Evolutionary conservation across 2,888 invertebrate genomes (phyloP).

Genomic region (Calameuta filiformis): DNA sequence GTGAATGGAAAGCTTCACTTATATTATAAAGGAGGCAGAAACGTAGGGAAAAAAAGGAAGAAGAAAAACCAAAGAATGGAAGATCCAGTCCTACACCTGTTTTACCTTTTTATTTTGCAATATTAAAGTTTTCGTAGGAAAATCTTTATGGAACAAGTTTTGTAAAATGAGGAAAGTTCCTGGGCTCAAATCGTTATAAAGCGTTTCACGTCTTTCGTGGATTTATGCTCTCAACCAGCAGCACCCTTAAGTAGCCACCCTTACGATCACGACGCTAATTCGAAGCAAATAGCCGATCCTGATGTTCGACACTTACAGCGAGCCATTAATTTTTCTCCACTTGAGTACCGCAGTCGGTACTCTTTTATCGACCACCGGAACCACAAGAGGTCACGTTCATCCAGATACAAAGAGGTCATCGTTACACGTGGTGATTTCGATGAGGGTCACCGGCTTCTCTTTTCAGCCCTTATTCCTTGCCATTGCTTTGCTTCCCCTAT

Average conservation of each 20-base stretch:
- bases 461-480: background rate
- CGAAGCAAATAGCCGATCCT: background rate
- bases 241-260: background rate
- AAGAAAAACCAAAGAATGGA: background rate
- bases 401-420: background rate
- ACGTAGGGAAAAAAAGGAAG: constrained; percentile 8
- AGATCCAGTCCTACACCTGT: constrained; percentile 25
- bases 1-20: constrained; percentile 8
- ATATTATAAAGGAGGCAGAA: constrained; percentile 3
- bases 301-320: background rate
- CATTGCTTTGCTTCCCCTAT: background rate
- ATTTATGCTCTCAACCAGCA: background rate
- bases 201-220: constrained; percentile 1
- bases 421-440: background rate
- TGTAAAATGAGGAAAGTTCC: constrained; percentile 15
- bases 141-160: constrained; percentile 58
- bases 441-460: constrained; percentile 8
- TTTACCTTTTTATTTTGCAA: constrained; percentile 51
- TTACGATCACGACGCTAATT: background rate
- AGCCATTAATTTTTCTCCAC: background rate
- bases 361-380: background rate
- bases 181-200: background rate
- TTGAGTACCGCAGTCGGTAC: background rate
- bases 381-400: background rate
- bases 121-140: constrained; percentile 55